A percentile compares a stretch with the other conserved stretches of the same genome.
Conservation (phyloP, 2,888 invertebrate species). For the Parelbella ahira region DNA sequence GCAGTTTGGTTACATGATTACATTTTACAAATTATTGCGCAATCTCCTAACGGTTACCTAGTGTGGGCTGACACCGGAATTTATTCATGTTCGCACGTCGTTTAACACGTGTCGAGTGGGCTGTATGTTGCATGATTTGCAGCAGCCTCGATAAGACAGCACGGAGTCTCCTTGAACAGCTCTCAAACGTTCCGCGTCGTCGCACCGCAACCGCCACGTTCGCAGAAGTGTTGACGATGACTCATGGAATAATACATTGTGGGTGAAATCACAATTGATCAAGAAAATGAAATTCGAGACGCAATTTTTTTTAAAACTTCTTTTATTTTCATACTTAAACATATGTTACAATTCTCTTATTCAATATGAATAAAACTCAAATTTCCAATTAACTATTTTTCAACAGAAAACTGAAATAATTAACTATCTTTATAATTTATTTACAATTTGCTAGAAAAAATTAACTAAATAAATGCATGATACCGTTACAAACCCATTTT, state of each 20-base stretch:
- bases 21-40: constrained; percentile 46
- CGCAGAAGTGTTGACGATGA: constrained; percentile 64
- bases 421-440: constrained; percentile 40
- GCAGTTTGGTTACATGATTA: constrained; percentile 29
- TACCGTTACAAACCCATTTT: constrained; percentile 82
- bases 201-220: constrained; percentile 51
- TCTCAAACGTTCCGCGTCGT: constrained; percentile 50
- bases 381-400: constrained; percentile 67
- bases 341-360: constrained; percentile 76
- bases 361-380: constrained; percentile 76
- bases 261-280: constrained; percentile 65
- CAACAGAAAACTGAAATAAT: constrained; percentile 69
- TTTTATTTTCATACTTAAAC: constrained; percentile 78
- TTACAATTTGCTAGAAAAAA: constrained; percentile 33
- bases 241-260: constrained; percentile 79
- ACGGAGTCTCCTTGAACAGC: constrained; percentile 34
- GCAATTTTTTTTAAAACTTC: constrained; percentile 43
- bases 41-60: constrained; percentile 72
- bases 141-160: constrained; percentile 39
- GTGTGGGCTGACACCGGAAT: constrained; percentile 73
- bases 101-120: constrained; percentile 39
- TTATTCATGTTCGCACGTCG: constrained; percentile 49
- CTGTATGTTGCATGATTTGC: constrained; percentile 40
- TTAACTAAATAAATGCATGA: constrained; percentile 70
- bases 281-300: constrained; percentile 53